These are phyloP conservation scores for Coelogynopora nodosa DNA, from an alignment of 2,888 invertebrate species.

Conservation along the genomic window DNA sequence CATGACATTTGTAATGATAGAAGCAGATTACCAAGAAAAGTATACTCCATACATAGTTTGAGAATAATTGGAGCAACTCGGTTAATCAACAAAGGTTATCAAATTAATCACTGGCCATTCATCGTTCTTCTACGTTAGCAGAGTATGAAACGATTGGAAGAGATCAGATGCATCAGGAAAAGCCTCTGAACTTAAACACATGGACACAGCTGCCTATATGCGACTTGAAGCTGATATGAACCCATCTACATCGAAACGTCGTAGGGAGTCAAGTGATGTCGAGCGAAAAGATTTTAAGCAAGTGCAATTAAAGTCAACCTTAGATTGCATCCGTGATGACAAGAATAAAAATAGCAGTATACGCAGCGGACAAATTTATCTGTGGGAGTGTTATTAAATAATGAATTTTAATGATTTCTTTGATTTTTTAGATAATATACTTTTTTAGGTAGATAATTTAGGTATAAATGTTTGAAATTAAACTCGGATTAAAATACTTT, in stretches of 20 bases:
- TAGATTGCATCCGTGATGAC: too few relatives aligned
- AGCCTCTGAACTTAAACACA: neutral
- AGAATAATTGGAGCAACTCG: neutral
- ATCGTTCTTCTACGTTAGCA: slow-evolving; percentile 14
- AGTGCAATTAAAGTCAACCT: neutral
- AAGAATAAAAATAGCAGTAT: neutral
- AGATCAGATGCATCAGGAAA: neutral
- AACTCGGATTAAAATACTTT: too few relatives aligned
- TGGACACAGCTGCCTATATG: neutral
- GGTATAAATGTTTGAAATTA: too few relatives aligned
- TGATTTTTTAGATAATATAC: too few relatives aligned
- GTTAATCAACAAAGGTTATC: neutral
- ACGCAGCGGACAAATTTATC: neutral
- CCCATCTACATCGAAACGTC: neutral
- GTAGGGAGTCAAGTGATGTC: neutral
- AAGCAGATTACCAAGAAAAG: slow-evolving; percentile 12
- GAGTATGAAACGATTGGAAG: slow-evolving; percentile 16
- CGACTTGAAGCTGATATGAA: neutral
- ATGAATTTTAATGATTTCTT: too few relatives aligned
- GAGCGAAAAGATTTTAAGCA: neutral
- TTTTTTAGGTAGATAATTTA: too few relatives aligned
- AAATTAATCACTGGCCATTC: slow-evolving; percentile 22
- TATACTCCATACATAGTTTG: neutral
- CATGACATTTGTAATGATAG: neutral
- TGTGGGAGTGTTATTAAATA: too few relatives aligned